Percentiles rank a stretch among this genome's conserved stretches.
phyloP scores from a whole-genome alignment of 2,888 invertebrate species.

The Iphiclides podalirius region DNA sequence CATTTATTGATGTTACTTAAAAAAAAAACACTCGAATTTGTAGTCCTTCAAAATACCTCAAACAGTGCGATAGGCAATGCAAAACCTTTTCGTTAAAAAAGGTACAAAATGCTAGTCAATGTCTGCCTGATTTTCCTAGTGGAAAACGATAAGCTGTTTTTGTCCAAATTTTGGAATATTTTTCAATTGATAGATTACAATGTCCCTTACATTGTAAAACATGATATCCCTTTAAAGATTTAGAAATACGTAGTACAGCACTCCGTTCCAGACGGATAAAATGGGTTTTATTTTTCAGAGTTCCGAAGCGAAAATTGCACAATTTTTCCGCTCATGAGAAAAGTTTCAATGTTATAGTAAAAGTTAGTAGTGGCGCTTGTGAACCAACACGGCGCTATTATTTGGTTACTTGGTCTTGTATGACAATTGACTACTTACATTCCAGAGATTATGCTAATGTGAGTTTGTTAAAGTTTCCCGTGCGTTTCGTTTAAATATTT shows the following conservation, averaged over 20 bases:
- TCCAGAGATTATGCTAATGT: slow-evolving; percentile 22
- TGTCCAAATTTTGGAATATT: too few species aligned
- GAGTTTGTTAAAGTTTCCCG: slow-evolving; percentile 11
- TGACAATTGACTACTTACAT: slow-evolving; percentile 24
- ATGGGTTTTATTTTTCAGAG: slow-evolving; percentile 27
- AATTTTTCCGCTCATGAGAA: slow-evolving; percentile 27
- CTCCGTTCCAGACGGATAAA: slow-evolving; percentile 21
- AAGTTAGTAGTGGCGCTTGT: slow-evolving; percentile 25
- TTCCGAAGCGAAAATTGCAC: slow-evolving; percentile 25
- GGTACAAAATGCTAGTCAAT: too few species aligned
- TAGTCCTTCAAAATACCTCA: too few species aligned
- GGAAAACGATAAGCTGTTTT: too few species aligned
- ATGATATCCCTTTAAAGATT: slow-evolving; percentile 9
- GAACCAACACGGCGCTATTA: slow-evolving; percentile 24
- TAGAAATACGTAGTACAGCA: slow-evolving; percentile 20
- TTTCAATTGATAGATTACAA: slow-evolving; percentile 5
- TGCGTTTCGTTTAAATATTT: not conserved
- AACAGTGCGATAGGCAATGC: too few species aligned
- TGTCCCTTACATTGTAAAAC: slow-evolving; percentile 14
- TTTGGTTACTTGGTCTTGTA: slow-evolving; percentile 25
- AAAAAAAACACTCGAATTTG: too few species aligned
- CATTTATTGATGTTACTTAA: too few species aligned
- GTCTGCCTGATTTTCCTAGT: too few species aligned
- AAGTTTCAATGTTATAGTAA: slow-evolving; percentile 26
- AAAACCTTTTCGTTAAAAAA: too few species aligned